Base-by-base conservation (phyloP, 2,113 vertebrate species). In the Sigmodon hispidus region DNA sequence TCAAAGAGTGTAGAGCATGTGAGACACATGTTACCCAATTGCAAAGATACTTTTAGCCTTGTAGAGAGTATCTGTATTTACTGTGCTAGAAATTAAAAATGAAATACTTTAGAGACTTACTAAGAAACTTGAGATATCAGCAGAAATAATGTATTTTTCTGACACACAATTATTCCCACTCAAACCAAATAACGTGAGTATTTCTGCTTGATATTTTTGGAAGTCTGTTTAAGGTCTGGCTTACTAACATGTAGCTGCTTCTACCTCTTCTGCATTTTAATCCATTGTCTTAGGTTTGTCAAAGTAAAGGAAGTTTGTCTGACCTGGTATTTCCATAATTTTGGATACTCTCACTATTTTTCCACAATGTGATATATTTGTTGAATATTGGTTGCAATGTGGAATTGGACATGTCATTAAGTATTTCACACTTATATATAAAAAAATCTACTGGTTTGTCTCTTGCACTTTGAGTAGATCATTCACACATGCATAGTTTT, bases 231-330 rank as follows among this genome's bases (percentile, higher is more conserved):
- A 73, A 63, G 65, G 8, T 72, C n/a, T 59, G 69, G 34, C 13
- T 91, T 11, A 55, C 73, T 89, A 79, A 40, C 43, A 81, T n/a
- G 72, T 63, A 0, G 80, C 10, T 77, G 55, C 55, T 83, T 94
- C 29, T 79, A 59, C 43, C 45, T 84, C 70, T 15, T 85, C 0
- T 70, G 94, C 81, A 22, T 91, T 73, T 57, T 55, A 19, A 52
- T 26, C 45, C 61, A 52, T 24, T 91, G 10, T 83, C 17, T 93
- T 89, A 50, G 13, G 90, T 91, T 96, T 61, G 63, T 87, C 87
- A 45, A 84, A 93, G n/a, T 77, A 85, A 67, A 36, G 63, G 34
- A 91, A 69, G 65, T 70, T 7, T 86, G 21, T 73, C 36, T 75
- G 50, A 8, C 36, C 13, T 89, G 7, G 81, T 50, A 79, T 94